Percentiles rank a stretch among this genome's conserved stretches.
Evolutionary conservation across 2,113 vertebrate genomes (phyloP).

Genomic region (Proteles cristata): DNA sequence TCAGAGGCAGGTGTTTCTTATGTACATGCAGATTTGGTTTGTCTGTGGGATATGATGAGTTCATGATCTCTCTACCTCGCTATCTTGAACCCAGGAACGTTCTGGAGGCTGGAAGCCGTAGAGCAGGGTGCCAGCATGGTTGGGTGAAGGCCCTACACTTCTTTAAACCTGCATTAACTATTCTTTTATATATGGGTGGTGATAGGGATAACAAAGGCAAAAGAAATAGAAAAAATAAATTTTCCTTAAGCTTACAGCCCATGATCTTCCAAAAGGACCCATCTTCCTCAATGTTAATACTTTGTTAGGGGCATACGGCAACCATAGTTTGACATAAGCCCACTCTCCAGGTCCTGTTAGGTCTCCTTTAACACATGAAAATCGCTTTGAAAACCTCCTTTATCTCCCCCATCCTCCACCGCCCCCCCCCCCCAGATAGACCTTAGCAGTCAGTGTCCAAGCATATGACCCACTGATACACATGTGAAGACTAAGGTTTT

Average conservation of each 20-base stretch:
- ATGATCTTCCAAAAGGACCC: neutral
- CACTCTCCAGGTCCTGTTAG: neutral
- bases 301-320: neutral
- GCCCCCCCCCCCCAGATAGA: neutral
- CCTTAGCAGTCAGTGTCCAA: neutral
- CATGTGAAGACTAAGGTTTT: neutral
- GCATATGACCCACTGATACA: neutral
- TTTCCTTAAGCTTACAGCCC: neutral
- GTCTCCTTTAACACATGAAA: neutral
- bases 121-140: neutral
- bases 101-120: neutral
- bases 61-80: fast-evolving
- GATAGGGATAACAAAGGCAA: neutral
- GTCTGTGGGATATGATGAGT: neutral
- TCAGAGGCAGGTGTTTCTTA: neutral
- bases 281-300: neutral
- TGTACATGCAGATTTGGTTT: fast-evolving
- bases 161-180: neutral
- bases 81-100: fast-evolving
- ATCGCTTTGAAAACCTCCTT: neutral
- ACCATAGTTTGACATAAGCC: neutral
- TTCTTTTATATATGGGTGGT: neutral
- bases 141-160: neutral
- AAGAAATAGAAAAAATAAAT: neutral
- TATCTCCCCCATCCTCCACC: neutral